A percentile compares a stretch with the other conserved stretches of the same genome.
phyloP scores from a whole-genome alignment of 2,797 vertebrate genomes.

The Tenualosa thibaudeaui region DNA sequence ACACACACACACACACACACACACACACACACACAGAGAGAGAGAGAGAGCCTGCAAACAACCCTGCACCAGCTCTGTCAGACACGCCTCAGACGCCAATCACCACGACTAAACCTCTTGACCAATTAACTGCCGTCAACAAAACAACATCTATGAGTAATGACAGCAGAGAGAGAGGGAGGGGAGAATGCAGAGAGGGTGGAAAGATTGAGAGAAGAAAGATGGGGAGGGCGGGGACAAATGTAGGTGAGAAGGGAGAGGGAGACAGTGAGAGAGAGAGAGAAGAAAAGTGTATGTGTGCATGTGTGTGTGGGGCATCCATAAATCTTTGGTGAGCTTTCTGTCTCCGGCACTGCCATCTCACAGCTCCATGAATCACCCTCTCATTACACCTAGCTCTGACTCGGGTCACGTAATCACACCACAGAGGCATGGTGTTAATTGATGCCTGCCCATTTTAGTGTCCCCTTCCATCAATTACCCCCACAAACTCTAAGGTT shows the following conservation, averaged over 20 bases:
- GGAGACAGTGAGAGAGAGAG: background rate
- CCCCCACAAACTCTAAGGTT: background rate
- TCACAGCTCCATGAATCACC: slow-evolving; percentile 44
- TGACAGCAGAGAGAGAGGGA: slow-evolving; percentile 28
- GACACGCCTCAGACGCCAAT: slow-evolving; percentile 4
- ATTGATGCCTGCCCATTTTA: slow-evolving; percentile 48
- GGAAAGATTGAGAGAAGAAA: background rate
- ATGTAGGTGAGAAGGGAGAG: background rate
- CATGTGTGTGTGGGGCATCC: background rate
- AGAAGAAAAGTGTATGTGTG: background rate
- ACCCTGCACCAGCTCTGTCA: background rate
- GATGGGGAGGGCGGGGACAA: background rate
- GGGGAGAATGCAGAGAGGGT: background rate
- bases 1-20: no score
- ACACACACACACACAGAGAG: no score
- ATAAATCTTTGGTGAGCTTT: slow-evolving; percentile 16
- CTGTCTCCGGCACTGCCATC: slow-evolving; percentile 10
- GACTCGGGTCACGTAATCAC: slow-evolving; percentile 55
- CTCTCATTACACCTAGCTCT: slow-evolving; percentile 46
- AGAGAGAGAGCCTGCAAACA: background rate
- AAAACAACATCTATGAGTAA: slow-evolving; percentile 39
- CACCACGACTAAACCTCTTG: slow-evolving; percentile 7
- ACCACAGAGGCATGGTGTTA: slow-evolving; percentile 39
- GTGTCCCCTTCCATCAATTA: slow-evolving; percentile 27
- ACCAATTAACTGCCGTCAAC: slow-evolving; percentile 16